Evolutionary conservation across 2,797 vertebrate species (phyloP).

Genomic region (Acridotheres tristis): DNA sequence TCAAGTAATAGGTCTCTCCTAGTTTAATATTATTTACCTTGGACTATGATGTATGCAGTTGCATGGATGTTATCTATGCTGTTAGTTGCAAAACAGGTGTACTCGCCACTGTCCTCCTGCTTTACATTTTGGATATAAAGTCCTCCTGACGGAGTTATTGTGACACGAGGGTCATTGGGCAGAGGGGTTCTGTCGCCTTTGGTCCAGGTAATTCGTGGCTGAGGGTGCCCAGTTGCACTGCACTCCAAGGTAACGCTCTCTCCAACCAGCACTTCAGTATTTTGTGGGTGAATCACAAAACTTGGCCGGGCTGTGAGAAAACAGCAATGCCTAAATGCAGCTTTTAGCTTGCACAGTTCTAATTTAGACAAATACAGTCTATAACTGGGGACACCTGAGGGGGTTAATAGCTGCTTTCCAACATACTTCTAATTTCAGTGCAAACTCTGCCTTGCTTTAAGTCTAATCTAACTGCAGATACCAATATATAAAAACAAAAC

Average conservation of each 20-base stretch:
- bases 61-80: conserved; percentile 91
- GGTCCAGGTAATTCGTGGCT: conserved; percentile 91
- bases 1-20: neutral
- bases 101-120: conserved; percentile 90
- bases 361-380: neutral
- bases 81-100: conserved; percentile 94
- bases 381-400: neutral
- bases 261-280: conserved; percentile 95
- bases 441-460: neutral
- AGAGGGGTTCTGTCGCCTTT: conserved; percentile 88
- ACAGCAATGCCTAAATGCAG: neutral
- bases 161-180: conserved; percentile 87
- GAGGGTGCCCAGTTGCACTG: conserved; percentile 93
- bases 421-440: neutral
- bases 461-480: neutral
- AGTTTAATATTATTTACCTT: conserved; percentile 78
- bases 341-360: neutral
- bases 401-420: neutral
- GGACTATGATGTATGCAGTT: conserved; percentile 92
- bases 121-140: conserved; percentile 92
- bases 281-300: conserved; percentile 98
- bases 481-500: neutral
- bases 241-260: conserved; percentile 97
- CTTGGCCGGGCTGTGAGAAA: conserved; percentile 85
- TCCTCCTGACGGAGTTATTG: conserved; percentile 92